Evolutionary conservation across 2,113 vertebrate genomes (phyloP), one percentile per base, ranked within the genome.

Genomic region (Hippocampus guttulatus): DNA sequence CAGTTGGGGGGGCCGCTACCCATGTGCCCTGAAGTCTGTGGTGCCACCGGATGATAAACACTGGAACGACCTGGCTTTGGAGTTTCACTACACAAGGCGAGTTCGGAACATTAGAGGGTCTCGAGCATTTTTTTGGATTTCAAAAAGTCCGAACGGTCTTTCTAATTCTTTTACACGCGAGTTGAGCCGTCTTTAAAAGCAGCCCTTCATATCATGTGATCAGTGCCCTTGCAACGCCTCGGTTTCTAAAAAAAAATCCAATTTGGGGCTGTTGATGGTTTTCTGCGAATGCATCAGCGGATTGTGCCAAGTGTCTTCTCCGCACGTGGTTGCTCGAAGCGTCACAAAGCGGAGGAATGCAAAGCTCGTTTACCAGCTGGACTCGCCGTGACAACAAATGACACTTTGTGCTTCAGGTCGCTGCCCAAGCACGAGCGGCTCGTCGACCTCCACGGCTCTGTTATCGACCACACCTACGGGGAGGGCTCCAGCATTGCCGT

Each of bases 1-100:
- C 87, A 95, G 68, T 65, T 99, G 97, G 97, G 97, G 95, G 0
- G 95, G 96, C 0, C 94, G 92, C 73, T 95, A 94, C 84, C 96
- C 96, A 1, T 98, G 97, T 71, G 97, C 97, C 0, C 90, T 99
- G 14, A 99, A 99, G 81, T 99, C 97, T 0, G 97, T 99, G 25
- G 94, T 99, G 0, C 97, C 97, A 7, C 96, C 96, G 0, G 97
- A 99, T n/a, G 97, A 99, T 81, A 99, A 99, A 90, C 97, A 99
- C 90, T 98, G 97, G 97, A 99, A 99, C 18, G 97, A 99, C 84
- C 91, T 99, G 69, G 97, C 97, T 2, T 87, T 99, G 64, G 97
- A 99, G 85, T 99, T 99, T 85, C 97, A 99, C 91, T 99, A 99
- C 81, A 99, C 97, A 77, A 94, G 97, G 97, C 98, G 41, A 79